Conservation (phyloP, 1,140 invertebrate species). For the Scaptomyza graminum region DNA sequence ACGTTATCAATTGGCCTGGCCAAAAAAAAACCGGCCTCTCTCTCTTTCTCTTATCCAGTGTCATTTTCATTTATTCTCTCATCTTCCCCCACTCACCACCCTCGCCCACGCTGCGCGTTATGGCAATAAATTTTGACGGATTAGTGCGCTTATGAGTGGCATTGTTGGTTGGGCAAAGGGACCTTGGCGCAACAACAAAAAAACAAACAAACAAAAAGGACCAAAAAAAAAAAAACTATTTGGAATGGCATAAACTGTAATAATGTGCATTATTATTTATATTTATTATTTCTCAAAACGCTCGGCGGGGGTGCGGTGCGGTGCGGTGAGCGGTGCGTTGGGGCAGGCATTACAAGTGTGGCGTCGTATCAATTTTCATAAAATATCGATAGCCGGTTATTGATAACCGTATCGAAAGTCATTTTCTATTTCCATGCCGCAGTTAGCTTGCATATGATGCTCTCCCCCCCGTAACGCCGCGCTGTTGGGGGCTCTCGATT, state of each 20-base stretch:
- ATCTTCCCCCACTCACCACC: neutral
- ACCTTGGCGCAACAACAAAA: slow-evolving; percentile 13
- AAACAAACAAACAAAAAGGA: slow-evolving; percentile 17
- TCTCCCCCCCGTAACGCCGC: neutral
- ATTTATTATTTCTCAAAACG: slow-evolving; percentile 63
- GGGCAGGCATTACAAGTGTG: slow-evolving; percentile 8
- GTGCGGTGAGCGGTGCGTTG: no score
- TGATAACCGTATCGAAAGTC: slow-evolving; percentile 79
- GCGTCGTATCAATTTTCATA: slow-evolving; percentile 80
- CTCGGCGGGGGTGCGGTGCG: slow-evolving; percentile 18
- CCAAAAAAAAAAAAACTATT: slow-evolving; percentile 60
- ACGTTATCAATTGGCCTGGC: slow-evolving; percentile 77
- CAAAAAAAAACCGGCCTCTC: neutral
- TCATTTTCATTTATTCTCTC: neutral
- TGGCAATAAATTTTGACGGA: slow-evolving; percentile 81
- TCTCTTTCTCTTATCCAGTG: neutral
- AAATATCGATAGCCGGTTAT: slow-evolving; percentile 79
- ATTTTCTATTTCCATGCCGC: slow-evolving; percentile 58
- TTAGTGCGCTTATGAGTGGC: slow-evolving; percentile 79
- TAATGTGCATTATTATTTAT: slow-evolving; percentile 81
- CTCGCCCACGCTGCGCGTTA: slow-evolving; percentile 41
- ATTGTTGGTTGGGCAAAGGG: slow-evolving; percentile 47
- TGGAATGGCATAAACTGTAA: slow-evolving; percentile 72
- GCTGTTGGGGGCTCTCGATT: neutral
- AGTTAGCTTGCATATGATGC: slow-evolving; percentile 28